These are phyloP conservation scores for Tinea semifulvella DNA, from an alignment of 2,888 invertebrate genomes.

Conservation along the genomic window DNA sequence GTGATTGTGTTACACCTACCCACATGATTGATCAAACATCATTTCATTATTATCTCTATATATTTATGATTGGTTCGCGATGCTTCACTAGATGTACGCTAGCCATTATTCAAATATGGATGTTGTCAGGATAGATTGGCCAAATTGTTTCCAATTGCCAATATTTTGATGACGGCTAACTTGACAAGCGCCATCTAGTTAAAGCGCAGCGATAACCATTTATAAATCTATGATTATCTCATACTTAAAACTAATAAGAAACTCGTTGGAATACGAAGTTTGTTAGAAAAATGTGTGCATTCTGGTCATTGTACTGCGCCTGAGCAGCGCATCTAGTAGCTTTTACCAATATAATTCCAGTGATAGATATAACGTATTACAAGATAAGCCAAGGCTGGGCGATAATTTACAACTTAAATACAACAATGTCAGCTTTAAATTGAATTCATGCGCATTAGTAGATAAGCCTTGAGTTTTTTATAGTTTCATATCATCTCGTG, in stretches of 20 bases:
- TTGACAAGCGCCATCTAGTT: no score
- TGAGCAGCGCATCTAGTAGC: conserved; percentile 28
- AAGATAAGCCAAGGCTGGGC: background rate
- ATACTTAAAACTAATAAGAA: conserved; percentile 23
- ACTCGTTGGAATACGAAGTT: background rate
- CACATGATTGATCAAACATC: conserved; percentile 24
- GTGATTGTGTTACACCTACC: conserved; percentile 52
- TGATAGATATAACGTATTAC: background rate
- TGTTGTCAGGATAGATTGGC: no score
- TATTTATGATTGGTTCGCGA: no score
- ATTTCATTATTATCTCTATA: conserved; percentile 13
- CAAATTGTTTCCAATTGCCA: no score
- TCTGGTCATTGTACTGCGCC: conserved; percentile 59
- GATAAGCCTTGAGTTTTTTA: conserved; percentile 4
- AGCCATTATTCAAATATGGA: no score
- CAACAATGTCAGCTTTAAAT: conserved; percentile 1
- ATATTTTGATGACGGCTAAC: no score
- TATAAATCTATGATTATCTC: conserved; percentile 28
- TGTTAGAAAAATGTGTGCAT: conserved; percentile 48
- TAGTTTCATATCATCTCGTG: conserved; percentile 2
- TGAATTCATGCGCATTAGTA: background rate
- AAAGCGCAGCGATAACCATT: no score
- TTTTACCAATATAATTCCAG: background rate
- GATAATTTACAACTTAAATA: background rate
- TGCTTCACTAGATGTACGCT: no score